A percentile compares a stretch with the other conserved stretches of the same genome.
Conservation (phyloP, 2,888 invertebrate genomes). For the Drosophila niveifrons region DNA sequence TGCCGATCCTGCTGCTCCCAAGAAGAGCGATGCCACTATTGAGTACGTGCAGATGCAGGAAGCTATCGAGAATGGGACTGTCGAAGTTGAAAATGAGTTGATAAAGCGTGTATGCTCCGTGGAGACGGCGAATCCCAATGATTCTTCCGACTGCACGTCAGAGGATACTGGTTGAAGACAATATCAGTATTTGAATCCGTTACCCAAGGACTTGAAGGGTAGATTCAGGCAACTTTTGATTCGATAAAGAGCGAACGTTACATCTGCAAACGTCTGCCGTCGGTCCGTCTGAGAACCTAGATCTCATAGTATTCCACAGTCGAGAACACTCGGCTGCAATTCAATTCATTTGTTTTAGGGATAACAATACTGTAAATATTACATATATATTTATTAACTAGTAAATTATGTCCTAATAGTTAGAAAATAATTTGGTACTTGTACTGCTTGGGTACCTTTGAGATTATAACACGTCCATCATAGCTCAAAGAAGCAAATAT, state of each 20-base stretch:
- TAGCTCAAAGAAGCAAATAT: slow-evolving; percentile 98
- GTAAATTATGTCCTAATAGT: slow-evolving; percentile 54
- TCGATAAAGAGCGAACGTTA: neutral
- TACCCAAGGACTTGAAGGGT: neutral
- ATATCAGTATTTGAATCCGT: slow-evolving; percentile 19
- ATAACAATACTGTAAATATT: slow-evolving; percentile 14
- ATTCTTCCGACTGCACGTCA: slow-evolving; percentile 89
- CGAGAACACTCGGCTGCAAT: neutral
- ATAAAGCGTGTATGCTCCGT: slow-evolving; percentile 87
- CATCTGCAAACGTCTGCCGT: neutral
- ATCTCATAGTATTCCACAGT: neutral
- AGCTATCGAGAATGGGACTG: slow-evolving; percentile 83
- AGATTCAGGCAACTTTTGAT: neutral
- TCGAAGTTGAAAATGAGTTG: slow-evolving; percentile 84
- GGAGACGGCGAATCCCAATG: slow-evolving; percentile 88
- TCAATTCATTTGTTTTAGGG: neutral
- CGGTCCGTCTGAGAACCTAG: neutral
- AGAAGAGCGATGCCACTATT: slow-evolving; percentile 80
- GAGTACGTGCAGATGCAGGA: slow-evolving; percentile 86
- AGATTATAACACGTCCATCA: slow-evolving; percentile 97
- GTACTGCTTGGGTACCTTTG: slow-evolving; percentile 96
- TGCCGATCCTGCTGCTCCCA: slow-evolving; percentile 49
- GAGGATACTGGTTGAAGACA: slow-evolving; percentile 86
- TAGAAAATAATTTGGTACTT: slow-evolving; percentile 96
- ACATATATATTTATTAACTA: slow-evolving; percentile 14